phyloP scores from a whole-genome alignment of 2,113 vertebrate genomes.

The Aix galericulata region DNA sequence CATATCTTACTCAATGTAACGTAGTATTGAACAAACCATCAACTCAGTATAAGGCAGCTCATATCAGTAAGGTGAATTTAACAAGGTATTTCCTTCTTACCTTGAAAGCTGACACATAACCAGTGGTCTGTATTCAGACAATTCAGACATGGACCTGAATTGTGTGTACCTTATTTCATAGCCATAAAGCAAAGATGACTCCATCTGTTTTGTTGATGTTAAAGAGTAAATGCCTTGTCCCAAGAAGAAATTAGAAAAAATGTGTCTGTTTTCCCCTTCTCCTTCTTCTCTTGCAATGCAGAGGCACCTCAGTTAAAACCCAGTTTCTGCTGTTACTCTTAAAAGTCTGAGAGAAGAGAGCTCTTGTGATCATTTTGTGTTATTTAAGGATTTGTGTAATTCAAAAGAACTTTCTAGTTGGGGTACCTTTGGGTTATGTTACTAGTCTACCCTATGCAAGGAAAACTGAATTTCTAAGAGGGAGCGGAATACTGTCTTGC shows the following conservation, averaged over 20 bases:
- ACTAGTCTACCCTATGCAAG: background rate
- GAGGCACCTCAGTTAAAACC: background rate
- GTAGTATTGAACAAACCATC: background rate
- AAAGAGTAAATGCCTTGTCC: background rate
- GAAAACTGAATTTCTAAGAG: background rate
- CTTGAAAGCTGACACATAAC: background rate
- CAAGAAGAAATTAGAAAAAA: background rate
- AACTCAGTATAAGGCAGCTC: background rate
- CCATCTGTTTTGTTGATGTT: background rate
- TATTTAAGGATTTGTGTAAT: background rate
- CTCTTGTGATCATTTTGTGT: background rate
- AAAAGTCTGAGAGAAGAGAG: background rate
- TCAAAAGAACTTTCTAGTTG: background rate
- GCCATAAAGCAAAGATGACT: background rate
- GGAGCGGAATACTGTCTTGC: background rate
- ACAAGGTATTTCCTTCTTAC: background rate
- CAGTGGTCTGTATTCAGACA: background rate
- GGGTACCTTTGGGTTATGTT: background rate
- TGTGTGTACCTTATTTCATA: background rate
- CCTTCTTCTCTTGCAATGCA: background rate
- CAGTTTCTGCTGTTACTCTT: background rate
- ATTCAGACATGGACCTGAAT: background rate
- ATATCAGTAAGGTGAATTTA: background rate
- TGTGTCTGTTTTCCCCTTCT: background rate
- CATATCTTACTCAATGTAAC: background rate